Percentiles rank a stretch among this genome's conserved stretches.
phyloP scores from a whole-genome alignment of 2,113 vertebrate species.

The Dicentrarchus labrax region DNA sequence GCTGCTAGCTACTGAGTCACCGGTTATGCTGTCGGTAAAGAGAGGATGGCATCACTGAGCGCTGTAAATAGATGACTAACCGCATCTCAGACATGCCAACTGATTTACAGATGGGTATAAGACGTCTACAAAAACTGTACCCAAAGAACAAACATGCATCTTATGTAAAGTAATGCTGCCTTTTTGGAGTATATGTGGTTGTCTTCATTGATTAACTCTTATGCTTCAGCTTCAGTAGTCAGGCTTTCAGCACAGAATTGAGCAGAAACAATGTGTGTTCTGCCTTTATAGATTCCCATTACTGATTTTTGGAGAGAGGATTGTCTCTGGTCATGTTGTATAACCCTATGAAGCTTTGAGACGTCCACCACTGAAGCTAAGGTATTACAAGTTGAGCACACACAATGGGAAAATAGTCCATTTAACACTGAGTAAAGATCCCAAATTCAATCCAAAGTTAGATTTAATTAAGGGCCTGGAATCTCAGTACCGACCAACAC shows the following conservation, averaged over 20 bases:
- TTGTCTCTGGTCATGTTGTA: neutral
- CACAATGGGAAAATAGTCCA: neutral
- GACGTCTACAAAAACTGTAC: neutral
- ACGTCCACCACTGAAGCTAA: neutral
- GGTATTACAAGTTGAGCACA: neutral
- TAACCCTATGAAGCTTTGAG: neutral
- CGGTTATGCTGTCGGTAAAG: neutral
- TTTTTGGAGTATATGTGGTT: neutral
- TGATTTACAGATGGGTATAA: neutral
- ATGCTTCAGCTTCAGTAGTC: neutral
- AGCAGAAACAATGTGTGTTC: neutral
- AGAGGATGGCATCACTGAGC: slow-evolving; percentile 34
- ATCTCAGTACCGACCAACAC: neutral
- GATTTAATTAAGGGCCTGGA: neutral
- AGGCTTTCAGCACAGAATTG: neutral
- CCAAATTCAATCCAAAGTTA: neutral
- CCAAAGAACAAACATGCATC: neutral
- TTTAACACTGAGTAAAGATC: neutral
- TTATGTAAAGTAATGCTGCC: neutral
- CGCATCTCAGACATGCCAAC: neutral
- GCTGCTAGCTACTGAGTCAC: slow-evolving; percentile 43
- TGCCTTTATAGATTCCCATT: neutral
- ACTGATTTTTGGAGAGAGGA: neutral
- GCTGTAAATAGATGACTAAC: slow-evolving; percentile 46
- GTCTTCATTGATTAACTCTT: neutral